A percentile compares a stretch with the other conserved stretches of the same genome.
Evolutionary conservation across 2,113 vertebrate species (phyloP).

Genomic region (Epinephelus lanceolatus): DNA sequence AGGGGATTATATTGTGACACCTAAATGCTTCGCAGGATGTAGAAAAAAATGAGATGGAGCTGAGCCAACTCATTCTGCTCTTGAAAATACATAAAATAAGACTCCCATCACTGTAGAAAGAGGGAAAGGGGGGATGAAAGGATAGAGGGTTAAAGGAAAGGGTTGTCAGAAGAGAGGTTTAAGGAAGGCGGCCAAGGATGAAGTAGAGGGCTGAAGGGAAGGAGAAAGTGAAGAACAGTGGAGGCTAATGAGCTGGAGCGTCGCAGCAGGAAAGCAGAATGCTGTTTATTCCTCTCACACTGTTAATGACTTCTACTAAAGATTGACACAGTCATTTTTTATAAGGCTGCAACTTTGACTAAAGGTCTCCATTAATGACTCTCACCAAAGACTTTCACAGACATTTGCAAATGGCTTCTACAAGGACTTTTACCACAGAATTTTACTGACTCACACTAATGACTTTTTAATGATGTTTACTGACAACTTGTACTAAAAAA

Average conservation of each 20-base stretch:
- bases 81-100: not conserved
- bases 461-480: slow-evolving; percentile 19
- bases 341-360: slow-evolving; percentile 6
- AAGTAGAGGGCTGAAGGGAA: not conserved
- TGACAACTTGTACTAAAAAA: not conserved
- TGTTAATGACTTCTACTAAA: slow-evolving; percentile 33
- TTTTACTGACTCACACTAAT: slow-evolving; percentile 6
- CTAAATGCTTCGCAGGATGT: too few relatives aligned
- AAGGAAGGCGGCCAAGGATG: not conserved
- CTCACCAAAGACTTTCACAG: not conserved
- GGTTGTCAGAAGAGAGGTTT: not conserved
- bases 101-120: not conserved
- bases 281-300: slow-evolving; percentile 22
- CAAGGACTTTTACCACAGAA: not conserved
- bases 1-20: not conserved
- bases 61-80: slow-evolving; percentile 1
- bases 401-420: slow-evolving; percentile 3
- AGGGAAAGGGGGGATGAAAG: not conserved
- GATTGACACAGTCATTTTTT: slow-evolving; percentile 3
- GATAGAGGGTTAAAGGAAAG: not conserved
- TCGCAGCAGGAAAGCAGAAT: slow-evolving; percentile 21
- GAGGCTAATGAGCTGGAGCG: slow-evolving; percentile 52
- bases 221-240: not conserved
- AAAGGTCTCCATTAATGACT: slow-evolving; percentile 26
- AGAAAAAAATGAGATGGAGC: not conserved